These are phyloP conservation scores for Bombus superbus DNA, from an alignment of 1,140 invertebrate genomes.

Conservation along the genomic window DNA sequence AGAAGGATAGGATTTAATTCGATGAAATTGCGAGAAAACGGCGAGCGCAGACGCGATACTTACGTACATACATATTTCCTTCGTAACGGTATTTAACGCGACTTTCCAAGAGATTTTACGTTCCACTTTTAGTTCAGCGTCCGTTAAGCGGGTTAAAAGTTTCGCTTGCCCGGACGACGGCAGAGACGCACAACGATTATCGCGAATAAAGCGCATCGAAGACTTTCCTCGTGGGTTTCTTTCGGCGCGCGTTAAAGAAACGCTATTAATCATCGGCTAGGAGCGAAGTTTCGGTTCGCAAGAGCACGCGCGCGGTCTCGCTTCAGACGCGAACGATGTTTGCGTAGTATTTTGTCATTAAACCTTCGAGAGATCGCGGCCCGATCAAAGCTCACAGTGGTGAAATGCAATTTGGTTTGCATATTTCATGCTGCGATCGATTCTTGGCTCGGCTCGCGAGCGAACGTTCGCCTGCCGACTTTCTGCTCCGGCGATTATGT, in stretches of 20 bases:
- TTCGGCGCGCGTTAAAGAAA: neutral
- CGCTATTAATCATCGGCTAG: slow-evolving; percentile 4
- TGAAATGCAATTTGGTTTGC: slow-evolving; percentile 78
- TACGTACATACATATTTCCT: neutral
- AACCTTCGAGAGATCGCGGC: slow-evolving; percentile 30
- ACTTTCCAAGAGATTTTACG: slow-evolving; percentile 6
- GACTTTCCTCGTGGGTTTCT: neutral
- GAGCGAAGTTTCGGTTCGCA: neutral
- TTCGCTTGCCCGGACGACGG: neutral
- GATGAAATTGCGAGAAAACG: neutral
- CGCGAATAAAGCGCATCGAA: neutral
- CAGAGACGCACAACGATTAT: slow-evolving; percentile 17
- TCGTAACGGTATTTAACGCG: neutral
- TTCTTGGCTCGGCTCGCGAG: slow-evolving; percentile 65
- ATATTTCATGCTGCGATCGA: slow-evolving; percentile 77
- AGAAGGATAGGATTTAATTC: neutral
- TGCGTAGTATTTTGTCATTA: slow-evolving; percentile 49
- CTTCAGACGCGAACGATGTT: neutral
- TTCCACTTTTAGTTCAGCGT: neutral
- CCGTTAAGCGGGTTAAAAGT: slow-evolving; percentile 18
- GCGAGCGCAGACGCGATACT: neutral
- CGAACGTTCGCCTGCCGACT: slow-evolving; percentile 59
- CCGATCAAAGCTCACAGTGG: slow-evolving; percentile 41
- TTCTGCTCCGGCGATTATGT: slow-evolving; percentile 72
- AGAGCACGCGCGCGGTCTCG: neutral